Evolutionary conservation across 2,797 vertebrate genomes (phyloP).

Genomic region (Sandelia bainsii): DNA sequence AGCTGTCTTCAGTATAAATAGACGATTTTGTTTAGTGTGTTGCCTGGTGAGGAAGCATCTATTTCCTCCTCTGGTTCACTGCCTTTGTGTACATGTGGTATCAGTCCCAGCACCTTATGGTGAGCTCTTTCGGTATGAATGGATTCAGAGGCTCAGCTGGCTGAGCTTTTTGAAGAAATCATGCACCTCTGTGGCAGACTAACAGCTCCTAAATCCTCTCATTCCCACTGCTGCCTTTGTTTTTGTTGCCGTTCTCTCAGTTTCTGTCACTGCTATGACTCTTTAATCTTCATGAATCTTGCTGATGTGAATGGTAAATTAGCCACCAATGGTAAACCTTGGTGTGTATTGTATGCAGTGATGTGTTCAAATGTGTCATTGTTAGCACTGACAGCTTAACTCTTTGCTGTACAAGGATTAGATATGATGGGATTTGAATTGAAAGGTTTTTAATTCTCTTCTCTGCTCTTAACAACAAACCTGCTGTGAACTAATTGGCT

Average conservation of each 20-base stretch:
- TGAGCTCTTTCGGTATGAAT: constrained; percentile 2
- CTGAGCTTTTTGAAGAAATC: constrained; percentile 9
- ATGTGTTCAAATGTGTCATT: background rate
- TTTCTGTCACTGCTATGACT: background rate
- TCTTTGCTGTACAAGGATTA: background rate
- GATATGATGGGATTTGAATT: background rate
- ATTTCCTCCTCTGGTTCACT: background rate
- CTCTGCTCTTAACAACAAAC: constrained; percentile 19
- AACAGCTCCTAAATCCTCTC: constrained; percentile 6
- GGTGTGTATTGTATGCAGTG: background rate
- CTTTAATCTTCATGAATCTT: background rate
- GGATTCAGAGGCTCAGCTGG: constrained; percentile 2
- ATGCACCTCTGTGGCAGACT: constrained; percentile 9
- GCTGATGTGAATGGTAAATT: background rate
- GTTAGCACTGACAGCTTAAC: background rate
- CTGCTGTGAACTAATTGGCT: constrained; percentile 64
- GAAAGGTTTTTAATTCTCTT: background rate
- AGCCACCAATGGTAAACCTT: background rate
- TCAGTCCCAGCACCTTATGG: background rate
- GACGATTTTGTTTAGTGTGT: no score
- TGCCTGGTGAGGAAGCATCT: background rate
- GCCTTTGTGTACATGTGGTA: background rate
- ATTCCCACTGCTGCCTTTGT: constrained; percentile 6
- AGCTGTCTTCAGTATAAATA: no score
- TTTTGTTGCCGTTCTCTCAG: background rate